Conservation (phyloP, 2,113 vertebrate genomes). For the Varanus komodoensis region DNA sequence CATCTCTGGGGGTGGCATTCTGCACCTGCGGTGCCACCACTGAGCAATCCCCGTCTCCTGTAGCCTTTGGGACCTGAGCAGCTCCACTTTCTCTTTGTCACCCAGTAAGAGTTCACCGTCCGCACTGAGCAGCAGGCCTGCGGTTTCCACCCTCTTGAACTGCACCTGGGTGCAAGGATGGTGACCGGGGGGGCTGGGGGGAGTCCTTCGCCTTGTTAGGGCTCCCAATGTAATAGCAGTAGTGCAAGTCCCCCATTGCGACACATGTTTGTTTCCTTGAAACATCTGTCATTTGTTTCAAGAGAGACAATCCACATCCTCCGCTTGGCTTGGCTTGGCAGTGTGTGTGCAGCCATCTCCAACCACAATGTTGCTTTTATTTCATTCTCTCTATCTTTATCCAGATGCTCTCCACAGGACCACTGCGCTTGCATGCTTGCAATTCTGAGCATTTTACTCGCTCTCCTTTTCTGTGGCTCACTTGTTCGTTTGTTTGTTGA, state of each 20-base stretch:
- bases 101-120: not conserved
- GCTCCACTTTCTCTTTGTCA: not conserved
- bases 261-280: not conserved
- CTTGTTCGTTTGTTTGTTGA: not conserved
- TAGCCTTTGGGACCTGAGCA: not conserved
- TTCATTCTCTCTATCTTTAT: not conserved
- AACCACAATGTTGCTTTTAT: not conserved
- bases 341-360: too few species aligned
- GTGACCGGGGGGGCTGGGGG: too few species aligned
- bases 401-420: not conserved
- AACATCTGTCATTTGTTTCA: constrained; percentile 9
- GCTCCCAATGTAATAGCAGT: not conserved
- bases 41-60: not conserved
- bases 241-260: not conserved
- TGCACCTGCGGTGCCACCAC: not conserved
- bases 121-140: not conserved
- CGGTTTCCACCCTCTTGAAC: not conserved
- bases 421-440: not conserved
- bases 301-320: not conserved
- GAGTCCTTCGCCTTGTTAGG: not conserved
- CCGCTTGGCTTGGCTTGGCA: not conserved
- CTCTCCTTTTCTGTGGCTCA: not conserved
- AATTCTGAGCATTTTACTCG: not conserved
- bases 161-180: not conserved
- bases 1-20: not conserved